phyloP scores from a whole-genome alignment of 2,113 vertebrate genomes.

The Falcunculus frontatus region DNA sequence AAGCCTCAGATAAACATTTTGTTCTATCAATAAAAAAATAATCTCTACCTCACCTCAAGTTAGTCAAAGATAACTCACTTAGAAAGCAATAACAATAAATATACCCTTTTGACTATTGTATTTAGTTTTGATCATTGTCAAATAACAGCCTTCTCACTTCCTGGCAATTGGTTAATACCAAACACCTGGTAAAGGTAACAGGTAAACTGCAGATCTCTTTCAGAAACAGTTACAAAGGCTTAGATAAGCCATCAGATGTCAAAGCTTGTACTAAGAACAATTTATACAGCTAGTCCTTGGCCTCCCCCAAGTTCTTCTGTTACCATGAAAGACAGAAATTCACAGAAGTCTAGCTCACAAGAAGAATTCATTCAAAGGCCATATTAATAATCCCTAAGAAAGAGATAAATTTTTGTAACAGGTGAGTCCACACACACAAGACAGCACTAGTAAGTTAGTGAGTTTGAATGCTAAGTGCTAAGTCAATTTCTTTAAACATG shows the following conservation, averaged over 20 bases:
- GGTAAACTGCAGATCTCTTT: neutral
- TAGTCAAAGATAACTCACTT: neutral
- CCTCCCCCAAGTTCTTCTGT: neutral
- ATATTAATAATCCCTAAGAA: neutral
- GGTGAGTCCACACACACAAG: neutral
- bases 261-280: neutral
- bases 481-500: neutral
- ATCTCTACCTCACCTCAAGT: neutral
- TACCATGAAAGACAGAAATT: neutral
- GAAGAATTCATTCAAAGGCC: neutral
- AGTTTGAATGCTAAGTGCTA: slow-evolving; percentile 24
- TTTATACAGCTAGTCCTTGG: neutral
- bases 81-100: neutral
- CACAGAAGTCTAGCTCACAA: neutral
- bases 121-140: neutral
- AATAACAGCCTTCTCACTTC: neutral
- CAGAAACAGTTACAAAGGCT: neutral
- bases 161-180: neutral
- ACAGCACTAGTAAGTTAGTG: neutral
- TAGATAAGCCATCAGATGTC: neutral
- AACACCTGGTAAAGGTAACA: neutral
- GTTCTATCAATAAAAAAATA: neutral
- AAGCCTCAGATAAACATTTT: neutral
- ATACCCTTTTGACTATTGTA: neutral
- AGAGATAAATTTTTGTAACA: neutral